phyloP scores from a whole-genome alignment of 2,888 invertebrate genomes.

The Fabriciana adippe region DNA sequence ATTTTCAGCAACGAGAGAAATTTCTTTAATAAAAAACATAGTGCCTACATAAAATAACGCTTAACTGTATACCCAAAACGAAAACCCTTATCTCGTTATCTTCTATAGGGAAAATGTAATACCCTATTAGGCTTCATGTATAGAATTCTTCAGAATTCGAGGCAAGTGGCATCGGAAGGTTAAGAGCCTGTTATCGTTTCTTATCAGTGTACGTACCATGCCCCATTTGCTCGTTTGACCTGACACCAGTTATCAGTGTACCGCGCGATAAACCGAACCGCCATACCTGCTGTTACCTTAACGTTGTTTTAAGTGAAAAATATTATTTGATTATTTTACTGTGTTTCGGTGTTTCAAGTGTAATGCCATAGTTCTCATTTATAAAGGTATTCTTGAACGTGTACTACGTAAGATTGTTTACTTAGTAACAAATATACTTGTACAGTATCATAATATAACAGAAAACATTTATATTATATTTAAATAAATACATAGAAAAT shows the following conservation, averaged over 20 bases:
- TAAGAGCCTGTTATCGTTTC: constrained; percentile 78
- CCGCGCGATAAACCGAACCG: constrained; percentile 72
- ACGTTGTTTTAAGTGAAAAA: constrained; percentile 38
- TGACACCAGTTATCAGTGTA: constrained; percentile 80
- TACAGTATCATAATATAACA: background rate
- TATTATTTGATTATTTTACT: constrained; percentile 18
- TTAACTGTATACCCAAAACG: background rate
- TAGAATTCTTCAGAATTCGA: constrained; percentile 52
- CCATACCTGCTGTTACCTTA: constrained; percentile 74
- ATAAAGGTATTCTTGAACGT: background rate
- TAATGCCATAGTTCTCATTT: background rate
- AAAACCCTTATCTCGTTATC: background rate
- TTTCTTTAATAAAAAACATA: background rate
- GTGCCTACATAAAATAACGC: too few species aligned
- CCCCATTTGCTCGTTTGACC: constrained; percentile 82
- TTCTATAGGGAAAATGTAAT: background rate
- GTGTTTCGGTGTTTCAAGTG: constrained; percentile 14
- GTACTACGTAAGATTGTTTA: background rate
- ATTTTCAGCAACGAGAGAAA: too few species aligned
- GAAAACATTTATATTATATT: too few species aligned
- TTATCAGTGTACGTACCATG: constrained; percentile 75
- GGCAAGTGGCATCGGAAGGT: constrained; percentile 70
- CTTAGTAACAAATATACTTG: background rate
- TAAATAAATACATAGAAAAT: background rate
- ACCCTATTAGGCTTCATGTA: constrained; percentile 9